phyloP scores from a whole-genome alignment of 2,888 invertebrate genomes.

The Escarpia spicata region DNA sequence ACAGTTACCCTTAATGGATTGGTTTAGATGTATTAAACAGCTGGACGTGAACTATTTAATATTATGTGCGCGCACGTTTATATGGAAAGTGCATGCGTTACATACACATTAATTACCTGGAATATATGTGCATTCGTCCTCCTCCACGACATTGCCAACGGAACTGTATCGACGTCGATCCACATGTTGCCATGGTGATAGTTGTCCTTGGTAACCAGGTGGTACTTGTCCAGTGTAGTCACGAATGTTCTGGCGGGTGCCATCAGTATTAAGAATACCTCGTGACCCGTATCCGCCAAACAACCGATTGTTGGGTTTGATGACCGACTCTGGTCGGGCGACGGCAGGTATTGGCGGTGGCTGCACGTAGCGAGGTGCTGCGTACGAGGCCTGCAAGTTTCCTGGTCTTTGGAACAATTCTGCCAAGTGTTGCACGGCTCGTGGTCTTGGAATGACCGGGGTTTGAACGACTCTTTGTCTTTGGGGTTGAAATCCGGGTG shows the following conservation, averaged over 20 bases:
- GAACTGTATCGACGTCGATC: constrained; percentile 16
- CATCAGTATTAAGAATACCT: background rate
- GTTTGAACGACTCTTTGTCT: background rate
- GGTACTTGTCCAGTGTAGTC: background rate
- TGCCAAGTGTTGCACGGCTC: too few species aligned
- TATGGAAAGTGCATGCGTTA: background rate
- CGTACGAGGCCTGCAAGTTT: background rate
- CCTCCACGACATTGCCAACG: background rate
- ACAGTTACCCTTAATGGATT: too few species aligned
- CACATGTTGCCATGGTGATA: background rate
- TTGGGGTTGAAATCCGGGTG: background rate
- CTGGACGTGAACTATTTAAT: too few species aligned
- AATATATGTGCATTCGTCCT: background rate
- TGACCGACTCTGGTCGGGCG: background rate
- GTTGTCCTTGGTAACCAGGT: background rate
- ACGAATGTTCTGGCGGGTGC: background rate
- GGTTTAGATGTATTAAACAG: too few species aligned
- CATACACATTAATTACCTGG: background rate
- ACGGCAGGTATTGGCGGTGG: background rate
- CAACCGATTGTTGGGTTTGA: background rate
- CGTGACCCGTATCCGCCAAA: background rate
- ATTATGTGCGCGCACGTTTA: too few species aligned
- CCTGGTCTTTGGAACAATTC: too few species aligned
- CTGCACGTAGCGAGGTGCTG: background rate
- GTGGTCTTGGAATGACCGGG: background rate